These are phyloP conservation scores for Metopolophium dirhodum DNA, from an alignment of 1,140 invertebrate species.

Conservation along the genomic window DNA sequence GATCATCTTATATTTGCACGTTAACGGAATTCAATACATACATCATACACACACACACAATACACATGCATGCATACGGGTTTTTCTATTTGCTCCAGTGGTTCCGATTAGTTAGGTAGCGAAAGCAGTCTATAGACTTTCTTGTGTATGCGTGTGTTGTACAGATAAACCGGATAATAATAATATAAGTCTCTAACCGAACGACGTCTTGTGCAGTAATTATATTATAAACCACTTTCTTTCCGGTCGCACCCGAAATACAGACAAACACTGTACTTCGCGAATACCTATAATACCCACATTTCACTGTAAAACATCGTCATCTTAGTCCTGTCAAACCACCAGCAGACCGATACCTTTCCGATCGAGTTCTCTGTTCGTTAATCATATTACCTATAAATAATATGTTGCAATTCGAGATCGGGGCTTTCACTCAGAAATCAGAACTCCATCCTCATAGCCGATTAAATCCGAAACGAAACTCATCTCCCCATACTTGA, in stretches of 20 bases:
- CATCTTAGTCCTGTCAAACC: background rate
- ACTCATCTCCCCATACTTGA: background rate
- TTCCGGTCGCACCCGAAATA: slow-evolving; percentile 54
- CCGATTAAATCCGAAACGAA: background rate
- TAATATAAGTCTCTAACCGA: slow-evolving; percentile 18
- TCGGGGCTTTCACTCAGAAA: slow-evolving; percentile 13
- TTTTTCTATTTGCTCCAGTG: background rate
- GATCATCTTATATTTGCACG: background rate
- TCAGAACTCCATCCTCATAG: background rate
- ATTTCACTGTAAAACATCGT: slow-evolving; percentile 51
- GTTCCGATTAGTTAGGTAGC: slow-evolving; percentile 48
- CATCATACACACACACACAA: background rate
- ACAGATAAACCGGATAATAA: slow-evolving; percentile 52
- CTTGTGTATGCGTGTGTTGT: slow-evolving; percentile 27
- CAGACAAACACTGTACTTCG: background rate
- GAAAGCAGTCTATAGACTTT: slow-evolving; percentile 52
- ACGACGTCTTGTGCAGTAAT: slow-evolving; percentile 34
- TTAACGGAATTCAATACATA: background rate
- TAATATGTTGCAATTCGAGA: background rate
- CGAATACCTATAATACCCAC: background rate
- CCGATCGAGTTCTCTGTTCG: slow-evolving; percentile 37
- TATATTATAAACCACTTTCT: slow-evolving; percentile 56
- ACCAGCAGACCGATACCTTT: background rate
- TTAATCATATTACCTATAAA: background rate
- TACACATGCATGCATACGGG: background rate